These are phyloP conservation scores for Drosophila persimilis DNA, from an alignment of 1,140 invertebrate species.

Conservation along the genomic window DNA sequence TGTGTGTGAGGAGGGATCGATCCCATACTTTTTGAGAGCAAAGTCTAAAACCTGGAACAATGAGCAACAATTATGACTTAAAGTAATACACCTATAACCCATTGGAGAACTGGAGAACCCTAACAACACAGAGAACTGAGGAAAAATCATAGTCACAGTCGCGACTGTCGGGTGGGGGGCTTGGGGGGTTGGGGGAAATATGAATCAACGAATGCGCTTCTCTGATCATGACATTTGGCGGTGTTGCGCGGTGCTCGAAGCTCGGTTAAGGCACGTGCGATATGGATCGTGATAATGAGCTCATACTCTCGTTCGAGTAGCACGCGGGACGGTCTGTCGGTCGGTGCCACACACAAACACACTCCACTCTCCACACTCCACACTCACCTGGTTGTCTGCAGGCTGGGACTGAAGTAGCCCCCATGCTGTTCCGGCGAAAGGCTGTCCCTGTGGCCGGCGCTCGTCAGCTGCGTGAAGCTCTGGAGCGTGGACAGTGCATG, in stretches of 20 bases:
- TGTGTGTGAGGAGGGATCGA: neutral
- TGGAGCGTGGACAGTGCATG: conserved; percentile 64
- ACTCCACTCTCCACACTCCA: too few species aligned
- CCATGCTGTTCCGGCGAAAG: conserved; percentile 69
- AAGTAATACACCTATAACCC: too few species aligned
- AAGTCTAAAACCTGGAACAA: conserved; percentile 28
- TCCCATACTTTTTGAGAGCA: neutral
- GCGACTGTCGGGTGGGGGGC: neutral
- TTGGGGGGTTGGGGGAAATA: conserved; percentile 26
- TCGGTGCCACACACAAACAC: neutral
- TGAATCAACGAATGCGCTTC: conserved; percentile 62
- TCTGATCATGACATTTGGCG: conserved; percentile 72
- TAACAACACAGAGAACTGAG: conserved; percentile 36
- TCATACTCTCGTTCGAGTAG: conserved; percentile 18
- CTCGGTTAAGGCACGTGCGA: conserved; percentile 70
- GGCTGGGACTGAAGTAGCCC: conserved; percentile 63
- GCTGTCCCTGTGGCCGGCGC: conserved; percentile 63
- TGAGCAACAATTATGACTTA: conserved; percentile 18
- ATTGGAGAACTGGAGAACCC: conserved; percentile 31
- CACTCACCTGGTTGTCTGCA: conserved; percentile 74
- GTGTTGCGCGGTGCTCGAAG: conserved; percentile 45
- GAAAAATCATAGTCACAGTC: conserved; percentile 46
- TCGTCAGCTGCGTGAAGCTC: conserved; percentile 78
- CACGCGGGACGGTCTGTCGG: conserved; percentile 1
- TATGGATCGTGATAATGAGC: conserved; percentile 61